Evolutionary conservation across 2,797 vertebrate genomes (phyloP).

Genomic region (Etheostoma nigrum): DNA sequence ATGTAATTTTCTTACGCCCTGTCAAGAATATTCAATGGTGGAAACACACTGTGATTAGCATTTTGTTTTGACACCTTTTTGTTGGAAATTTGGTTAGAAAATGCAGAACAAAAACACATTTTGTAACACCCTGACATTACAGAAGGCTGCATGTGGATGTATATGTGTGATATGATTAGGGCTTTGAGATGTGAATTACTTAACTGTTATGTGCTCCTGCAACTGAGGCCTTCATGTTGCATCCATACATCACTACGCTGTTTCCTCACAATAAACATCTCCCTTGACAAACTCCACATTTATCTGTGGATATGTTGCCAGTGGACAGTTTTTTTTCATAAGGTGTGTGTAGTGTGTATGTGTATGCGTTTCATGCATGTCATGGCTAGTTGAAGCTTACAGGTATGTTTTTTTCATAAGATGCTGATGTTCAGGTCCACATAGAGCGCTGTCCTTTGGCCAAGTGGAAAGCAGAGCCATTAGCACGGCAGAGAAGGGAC

Average conservation of each 20-base stretch:
- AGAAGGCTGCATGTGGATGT: not conserved
- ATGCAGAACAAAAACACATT: not conserved
- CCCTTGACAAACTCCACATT: slow-evolving; percentile 26
- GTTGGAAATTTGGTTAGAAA: not conserved
- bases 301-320: slow-evolving; percentile 25
- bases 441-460: slow-evolving; percentile 46
- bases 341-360: slow-evolving; percentile 2
- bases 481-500: slow-evolving; percentile 64
- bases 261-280: slow-evolving; percentile 31
- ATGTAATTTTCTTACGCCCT: slow-evolving; percentile 24
- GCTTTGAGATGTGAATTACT: slow-evolving; percentile 23
- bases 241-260: slow-evolving; percentile 17
- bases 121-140: slow-evolving; percentile 1
- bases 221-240: slow-evolving; percentile 12
- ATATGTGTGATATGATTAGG: slow-evolving; percentile 22
- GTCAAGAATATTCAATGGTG: slow-evolving; percentile 27
- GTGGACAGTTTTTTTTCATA: slow-evolving; percentile 39
- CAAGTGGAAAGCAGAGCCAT: slow-evolving; percentile 66
- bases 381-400: slow-evolving; percentile 33
- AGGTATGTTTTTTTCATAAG: slow-evolving; percentile 39
- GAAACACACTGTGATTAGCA: slow-evolving; percentile 20
- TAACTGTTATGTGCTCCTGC: not conserved
- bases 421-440: slow-evolving; percentile 23
- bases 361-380: slow-evolving; percentile 10
- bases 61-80: slow-evolving; percentile 6